phyloP scores from a whole-genome alignment of 2,113 vertebrate genomes.

The Diadophis punctatus region DNA sequence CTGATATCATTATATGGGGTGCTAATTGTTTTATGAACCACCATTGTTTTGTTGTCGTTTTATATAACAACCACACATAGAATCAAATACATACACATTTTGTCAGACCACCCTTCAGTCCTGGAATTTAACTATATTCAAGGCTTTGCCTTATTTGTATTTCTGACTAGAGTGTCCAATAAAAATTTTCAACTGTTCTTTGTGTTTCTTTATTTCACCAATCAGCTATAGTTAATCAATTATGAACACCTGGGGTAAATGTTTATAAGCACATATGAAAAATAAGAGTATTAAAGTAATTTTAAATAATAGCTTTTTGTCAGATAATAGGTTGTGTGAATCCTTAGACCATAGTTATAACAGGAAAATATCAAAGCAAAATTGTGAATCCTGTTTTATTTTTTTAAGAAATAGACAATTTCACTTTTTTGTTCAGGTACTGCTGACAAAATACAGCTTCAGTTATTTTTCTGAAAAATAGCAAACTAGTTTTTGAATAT shows the following conservation, averaged over 20 bases:
- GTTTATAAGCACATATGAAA: neutral
- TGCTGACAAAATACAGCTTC: neutral
- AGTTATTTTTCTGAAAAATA: neutral
- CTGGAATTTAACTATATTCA: neutral
- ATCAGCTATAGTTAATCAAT: neutral
- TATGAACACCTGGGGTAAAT: neutral
- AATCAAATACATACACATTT: neutral
- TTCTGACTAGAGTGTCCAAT: neutral
- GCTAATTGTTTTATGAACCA: neutral
- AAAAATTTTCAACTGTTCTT: neutral
- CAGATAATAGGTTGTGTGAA: neutral
- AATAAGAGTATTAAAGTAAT: neutral
- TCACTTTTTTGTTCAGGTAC: neutral
- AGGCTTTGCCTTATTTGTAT: neutral
- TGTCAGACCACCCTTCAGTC: neutral
- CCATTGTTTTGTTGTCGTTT: neutral
- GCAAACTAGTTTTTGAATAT: neutral
- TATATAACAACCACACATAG: neutral
- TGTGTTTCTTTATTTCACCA: slow-evolving; percentile 8
- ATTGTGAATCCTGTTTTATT: neutral
- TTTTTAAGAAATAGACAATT: neutral
- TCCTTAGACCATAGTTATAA: neutral
- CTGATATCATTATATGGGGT: neutral
- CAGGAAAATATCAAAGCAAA: neutral
- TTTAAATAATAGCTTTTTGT: neutral